A percentile compares a stretch with the other conserved stretches of the same genome.
Conservation (phyloP, 2,113 vertebrate genomes). For the Zingel zingel region DNA sequence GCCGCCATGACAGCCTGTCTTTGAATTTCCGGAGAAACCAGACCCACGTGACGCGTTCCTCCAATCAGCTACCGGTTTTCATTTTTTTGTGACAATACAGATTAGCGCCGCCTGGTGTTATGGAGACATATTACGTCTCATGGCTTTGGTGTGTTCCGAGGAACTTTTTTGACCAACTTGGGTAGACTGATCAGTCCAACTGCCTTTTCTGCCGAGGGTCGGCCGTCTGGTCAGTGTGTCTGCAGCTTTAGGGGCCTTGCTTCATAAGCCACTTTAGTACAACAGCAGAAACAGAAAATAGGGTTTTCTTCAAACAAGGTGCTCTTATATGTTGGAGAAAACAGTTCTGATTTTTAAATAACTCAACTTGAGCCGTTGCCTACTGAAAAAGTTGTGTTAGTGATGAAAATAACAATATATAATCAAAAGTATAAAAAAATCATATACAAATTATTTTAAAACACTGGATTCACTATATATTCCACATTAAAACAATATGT, state of each 20-base stretch:
- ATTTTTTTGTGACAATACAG: too few species aligned
- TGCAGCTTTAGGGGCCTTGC: background rate
- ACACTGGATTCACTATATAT: conserved; percentile 7
- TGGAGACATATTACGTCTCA: too few species aligned
- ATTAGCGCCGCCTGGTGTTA: too few species aligned
- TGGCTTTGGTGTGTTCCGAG: too few species aligned
- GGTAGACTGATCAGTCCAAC: too few species aligned
- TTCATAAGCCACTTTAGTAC: conserved; percentile 13
- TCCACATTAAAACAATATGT: background rate
- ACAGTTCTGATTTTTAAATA: background rate
- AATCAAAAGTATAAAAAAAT: background rate
- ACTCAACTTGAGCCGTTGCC: background rate
- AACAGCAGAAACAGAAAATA: conserved; percentile 9
- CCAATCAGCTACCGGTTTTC: too few species aligned
- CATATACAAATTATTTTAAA: background rate
- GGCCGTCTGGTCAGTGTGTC: too few species aligned
- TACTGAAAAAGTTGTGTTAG: background rate
- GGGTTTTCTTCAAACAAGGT: background rate
- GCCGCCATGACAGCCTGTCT: too few species aligned
- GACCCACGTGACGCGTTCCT: too few species aligned
- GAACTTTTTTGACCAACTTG: too few species aligned
- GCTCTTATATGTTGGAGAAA: background rate
- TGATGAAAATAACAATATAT: conserved; percentile 8
- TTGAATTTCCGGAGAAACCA: too few species aligned
- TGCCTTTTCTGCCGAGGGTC: too few species aligned